Percentiles rank a stretch among this genome's conserved stretches.
phyloP scores from a whole-genome alignment of 2,888 invertebrate species.

The Galerucella nymphaeae region DNA sequence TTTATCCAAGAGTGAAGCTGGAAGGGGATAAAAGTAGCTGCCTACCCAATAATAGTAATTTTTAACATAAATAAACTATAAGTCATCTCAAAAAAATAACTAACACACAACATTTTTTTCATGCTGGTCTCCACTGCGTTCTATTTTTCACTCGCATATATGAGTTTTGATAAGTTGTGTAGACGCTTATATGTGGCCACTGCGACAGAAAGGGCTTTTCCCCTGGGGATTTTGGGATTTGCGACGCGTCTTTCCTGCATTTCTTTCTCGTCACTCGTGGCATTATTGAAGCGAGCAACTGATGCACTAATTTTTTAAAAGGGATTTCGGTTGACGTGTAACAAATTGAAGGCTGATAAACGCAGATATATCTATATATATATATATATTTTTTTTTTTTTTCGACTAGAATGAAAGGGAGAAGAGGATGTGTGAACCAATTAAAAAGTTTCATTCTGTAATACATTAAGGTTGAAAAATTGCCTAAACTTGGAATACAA shows the following conservation, averaged over 20 bases:
- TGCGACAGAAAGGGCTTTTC: slow-evolving; percentile 55
- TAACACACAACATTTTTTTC: slow-evolving; percentile 36
- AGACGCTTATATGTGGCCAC: slow-evolving; percentile 56
- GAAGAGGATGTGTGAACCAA: slow-evolving; percentile 5
- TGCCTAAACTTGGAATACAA: slow-evolving; percentile 12
- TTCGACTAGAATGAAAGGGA: neutral
- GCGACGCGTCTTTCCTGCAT: slow-evolving; percentile 55
- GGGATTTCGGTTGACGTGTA: slow-evolving; percentile 20
- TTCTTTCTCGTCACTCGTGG: slow-evolving; percentile 44
- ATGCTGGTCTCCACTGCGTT: slow-evolving; percentile 10
- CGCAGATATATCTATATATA: neutral
- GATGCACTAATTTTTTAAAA: slow-evolving; percentile 30
- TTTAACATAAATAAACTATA: slow-evolving; percentile 15
- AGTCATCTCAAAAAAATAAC: slow-evolving; percentile 5
- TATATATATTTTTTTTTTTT: slow-evolving; percentile 1
- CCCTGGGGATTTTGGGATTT: slow-evolving; percentile 56
- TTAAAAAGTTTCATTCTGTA: slow-evolving; percentile 20
- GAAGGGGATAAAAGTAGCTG: slow-evolving; percentile 15
- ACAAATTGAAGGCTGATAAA: slow-evolving; percentile 30
- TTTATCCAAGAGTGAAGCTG: slow-evolving; percentile 10
- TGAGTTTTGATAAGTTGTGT: slow-evolving; percentile 56
- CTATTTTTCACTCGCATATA: slow-evolving; percentile 19
- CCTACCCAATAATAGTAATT: slow-evolving; percentile 21
- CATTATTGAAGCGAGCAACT: slow-evolving; percentile 29
- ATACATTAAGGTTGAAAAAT: slow-evolving; percentile 13